phyloP scores from a whole-genome alignment of 2,113 vertebrate genomes.

The Hipposideros armiger region DNA sequence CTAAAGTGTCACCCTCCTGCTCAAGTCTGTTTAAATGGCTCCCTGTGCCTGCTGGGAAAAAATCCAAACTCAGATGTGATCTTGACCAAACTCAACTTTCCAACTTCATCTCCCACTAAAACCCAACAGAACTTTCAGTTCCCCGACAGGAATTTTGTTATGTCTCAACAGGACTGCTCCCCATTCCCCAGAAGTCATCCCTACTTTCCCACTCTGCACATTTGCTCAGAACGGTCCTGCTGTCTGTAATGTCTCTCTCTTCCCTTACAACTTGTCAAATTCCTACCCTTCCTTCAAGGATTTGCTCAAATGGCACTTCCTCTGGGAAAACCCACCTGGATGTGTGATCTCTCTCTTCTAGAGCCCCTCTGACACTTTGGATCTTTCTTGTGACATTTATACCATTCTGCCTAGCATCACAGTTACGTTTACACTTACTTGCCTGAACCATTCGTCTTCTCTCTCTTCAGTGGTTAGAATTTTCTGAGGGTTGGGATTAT shows the following conservation, averaged over 20 bases:
- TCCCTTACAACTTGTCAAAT: constrained; percentile 66
- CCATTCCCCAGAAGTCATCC: neutral
- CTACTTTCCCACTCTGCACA: neutral
- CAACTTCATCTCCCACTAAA: constrained; percentile 43
- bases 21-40: constrained; percentile 61
- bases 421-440: neutral
- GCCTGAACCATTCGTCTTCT: neutral
- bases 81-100: constrained; percentile 61
- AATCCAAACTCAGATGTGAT: neutral
- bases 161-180: neutral
- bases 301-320: constrained; percentile 54
- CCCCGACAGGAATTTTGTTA: neutral
- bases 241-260: neutral
- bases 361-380: neutral
- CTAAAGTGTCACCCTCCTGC: constrained; percentile 64
- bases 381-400: constrained; percentile 45
- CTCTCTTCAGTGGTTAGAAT: constrained; percentile 20
- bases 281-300: constrained; percentile 63
- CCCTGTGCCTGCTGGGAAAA: constrained; percentile 42
- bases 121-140: neutral
- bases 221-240: constrained; percentile 42
- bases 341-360: constrained; percentile 28
- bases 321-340: constrained; percentile 62
- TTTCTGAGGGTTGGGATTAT: neutral
- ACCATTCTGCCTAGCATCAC: neutral